Percentiles rank a stretch among this genome's conserved stretches.
These are phyloP conservation scores for Zosterops borbonicus DNA, from an alignment of 2,113 vertebrate genomes.

Conservation along the genomic window DNA sequence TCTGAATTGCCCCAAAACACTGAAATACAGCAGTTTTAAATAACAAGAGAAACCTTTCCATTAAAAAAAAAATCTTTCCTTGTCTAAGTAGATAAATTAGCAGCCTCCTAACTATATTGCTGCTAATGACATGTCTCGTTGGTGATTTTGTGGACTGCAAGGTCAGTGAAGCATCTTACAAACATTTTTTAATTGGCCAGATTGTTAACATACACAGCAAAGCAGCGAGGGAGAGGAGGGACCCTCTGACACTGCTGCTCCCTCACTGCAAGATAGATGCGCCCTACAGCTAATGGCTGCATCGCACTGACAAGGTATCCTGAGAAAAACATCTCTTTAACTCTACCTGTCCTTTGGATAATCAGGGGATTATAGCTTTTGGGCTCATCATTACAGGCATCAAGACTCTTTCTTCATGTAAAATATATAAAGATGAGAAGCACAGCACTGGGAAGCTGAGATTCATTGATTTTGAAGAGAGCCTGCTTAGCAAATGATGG, in stretches of 20 bases:
- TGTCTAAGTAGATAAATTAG: constrained; percentile 34
- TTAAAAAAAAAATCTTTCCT: neutral
- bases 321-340: neutral
- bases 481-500: constrained; percentile 1
- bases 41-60: neutral
- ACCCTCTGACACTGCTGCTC: constrained; percentile 1
- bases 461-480: neutral
- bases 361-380: constrained; percentile 3
- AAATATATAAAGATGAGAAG: constrained; percentile 2
- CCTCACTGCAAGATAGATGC: neutral
- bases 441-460: neutral
- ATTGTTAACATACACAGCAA: constrained; percentile 31
- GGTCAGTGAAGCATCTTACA: constrained; percentile 51
- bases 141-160: constrained; percentile 7
- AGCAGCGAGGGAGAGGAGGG: neutral
- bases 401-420: neutral
- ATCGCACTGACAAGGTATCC: neutral
- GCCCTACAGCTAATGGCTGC: neutral
- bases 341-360: neutral
- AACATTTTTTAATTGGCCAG: constrained; percentile 60
- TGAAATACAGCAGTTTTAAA: neutral
- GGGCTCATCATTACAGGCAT: constrained; percentile 9
- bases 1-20: neutral
- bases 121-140: neutral
- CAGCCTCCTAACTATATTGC: neutral